phyloP scores from a whole-genome alignment of 2,888 invertebrate genomes.

The Sarcophaga caerulescens region DNA sequence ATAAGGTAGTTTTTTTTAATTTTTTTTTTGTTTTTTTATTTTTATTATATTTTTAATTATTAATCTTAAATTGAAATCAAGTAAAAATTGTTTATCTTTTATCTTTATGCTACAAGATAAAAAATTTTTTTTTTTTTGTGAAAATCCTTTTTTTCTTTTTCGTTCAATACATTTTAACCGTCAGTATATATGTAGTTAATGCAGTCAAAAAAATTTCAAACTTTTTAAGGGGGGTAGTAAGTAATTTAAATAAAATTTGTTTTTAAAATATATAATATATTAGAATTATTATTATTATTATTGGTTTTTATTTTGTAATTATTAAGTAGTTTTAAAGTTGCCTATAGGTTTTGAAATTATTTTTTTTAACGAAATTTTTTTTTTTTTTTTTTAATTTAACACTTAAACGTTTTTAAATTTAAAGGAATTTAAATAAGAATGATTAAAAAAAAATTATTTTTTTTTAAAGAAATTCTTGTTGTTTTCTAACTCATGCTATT shows the following conservation, averaged over 20 bases:
- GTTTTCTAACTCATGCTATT: conserved; percentile 66
- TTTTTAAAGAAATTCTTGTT: conserved; percentile 21
- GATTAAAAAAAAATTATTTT: background rate
- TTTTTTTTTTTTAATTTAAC: no score
- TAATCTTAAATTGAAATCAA: conserved; percentile 51
- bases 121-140: background rate
- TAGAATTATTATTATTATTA: conserved; percentile 24
- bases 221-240: no score
- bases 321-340: conserved; percentile 4
- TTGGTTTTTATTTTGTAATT: background rate
- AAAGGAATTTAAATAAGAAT: background rate
- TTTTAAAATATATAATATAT: conserved; percentile 27
- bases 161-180: conserved; percentile 16
- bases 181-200: no score
- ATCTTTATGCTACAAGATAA: conserved; percentile 32
- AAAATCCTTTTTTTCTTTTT: conserved; percentile 19
- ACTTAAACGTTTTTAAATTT: background rate
- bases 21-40: conserved; percentile 10
- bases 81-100: conserved; percentile 31
- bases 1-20: conserved; percentile 25
- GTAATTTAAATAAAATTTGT: conserved; percentile 6
- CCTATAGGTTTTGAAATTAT: conserved; percentile 3
- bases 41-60: no score
- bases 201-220: no score
- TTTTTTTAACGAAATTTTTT: conserved; percentile 5